A percentile compares a stretch with the other conserved stretches of the same genome.
These are phyloP conservation scores for Turritopsis dohrnii DNA, from an alignment of 30 jellyfish, hydroid and myxozoan species.

Conservation along the genomic window DNA sequence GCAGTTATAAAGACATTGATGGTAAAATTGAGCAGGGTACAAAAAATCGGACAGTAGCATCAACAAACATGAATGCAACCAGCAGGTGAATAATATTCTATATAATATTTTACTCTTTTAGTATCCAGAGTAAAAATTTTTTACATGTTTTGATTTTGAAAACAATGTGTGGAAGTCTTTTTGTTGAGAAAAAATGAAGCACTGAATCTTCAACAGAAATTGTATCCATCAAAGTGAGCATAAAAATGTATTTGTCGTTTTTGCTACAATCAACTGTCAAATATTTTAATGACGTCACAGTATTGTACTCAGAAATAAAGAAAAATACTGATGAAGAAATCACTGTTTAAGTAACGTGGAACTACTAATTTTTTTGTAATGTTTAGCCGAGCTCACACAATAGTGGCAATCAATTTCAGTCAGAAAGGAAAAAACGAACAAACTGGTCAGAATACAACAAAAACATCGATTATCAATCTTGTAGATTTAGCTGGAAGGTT, in stretches of 20 bases:
- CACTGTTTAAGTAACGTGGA: neutral
- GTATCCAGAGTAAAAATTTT: no score
- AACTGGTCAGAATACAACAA: conserved; percentile 44
- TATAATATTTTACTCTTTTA: no score
- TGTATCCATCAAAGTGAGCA: no score
- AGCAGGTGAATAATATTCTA: conserved; percentile 97
- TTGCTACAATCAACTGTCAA: no score
- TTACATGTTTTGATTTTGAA: no score
- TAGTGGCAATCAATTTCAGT: conserved; percentile 36
- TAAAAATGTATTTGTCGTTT: no score
- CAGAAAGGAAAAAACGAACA: conserved; percentile 44
- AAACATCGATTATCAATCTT: conserved; percentile 37
- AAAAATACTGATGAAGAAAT: neutral
- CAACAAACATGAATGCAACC: conserved; percentile 98
- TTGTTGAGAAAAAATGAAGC: no score
- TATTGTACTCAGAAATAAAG: neutral
- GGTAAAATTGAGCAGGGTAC: conserved; percentile 91
- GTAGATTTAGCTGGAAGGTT: conserved; percentile 59
- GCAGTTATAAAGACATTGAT: conserved; percentile 85
- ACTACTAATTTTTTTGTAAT: no score
- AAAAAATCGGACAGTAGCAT: conserved; percentile 92
- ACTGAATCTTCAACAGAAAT: no score
- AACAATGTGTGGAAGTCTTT: no score
- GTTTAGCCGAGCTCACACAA: conserved; percentile 53
- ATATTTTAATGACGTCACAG: no score